A percentile compares a stretch with the other conserved stretches of the same genome.
These are phyloP conservation scores for Drosophila varians DNA, from an alignment of 1,140 invertebrate genomes.

Conservation along the genomic window DNA sequence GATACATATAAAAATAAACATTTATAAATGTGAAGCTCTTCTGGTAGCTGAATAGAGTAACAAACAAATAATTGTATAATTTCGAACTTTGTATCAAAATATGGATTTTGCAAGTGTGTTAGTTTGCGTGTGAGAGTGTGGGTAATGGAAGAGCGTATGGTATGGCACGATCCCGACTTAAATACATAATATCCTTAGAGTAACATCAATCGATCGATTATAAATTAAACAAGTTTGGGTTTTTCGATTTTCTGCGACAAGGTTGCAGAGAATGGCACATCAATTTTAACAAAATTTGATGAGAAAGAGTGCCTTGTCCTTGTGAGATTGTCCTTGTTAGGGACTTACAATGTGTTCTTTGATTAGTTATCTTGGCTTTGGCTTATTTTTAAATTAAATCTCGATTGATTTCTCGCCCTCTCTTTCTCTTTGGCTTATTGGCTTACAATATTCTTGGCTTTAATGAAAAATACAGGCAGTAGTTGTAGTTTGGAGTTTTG, in stretches of 20 bases:
- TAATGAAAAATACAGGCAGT: conserved; percentile 40
- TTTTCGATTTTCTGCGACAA: too few relatives aligned
- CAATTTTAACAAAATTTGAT: too few relatives aligned
- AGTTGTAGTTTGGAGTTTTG: conserved; percentile 31
- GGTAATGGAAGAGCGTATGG: conserved; percentile 55
- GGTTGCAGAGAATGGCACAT: neutral
- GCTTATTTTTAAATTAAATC: neutral
- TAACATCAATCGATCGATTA: neutral
- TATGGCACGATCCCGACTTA: neutral
- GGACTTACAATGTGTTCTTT: too few relatives aligned
- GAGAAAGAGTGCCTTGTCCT: neutral
- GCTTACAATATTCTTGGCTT: conserved; percentile 8
- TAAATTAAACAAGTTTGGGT: neutral
- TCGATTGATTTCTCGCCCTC: neutral
- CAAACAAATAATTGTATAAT: conserved; percentile 20
- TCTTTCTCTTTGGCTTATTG: conserved; percentile 24
- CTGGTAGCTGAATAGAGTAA: conserved; percentile 12
- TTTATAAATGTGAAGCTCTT: too few relatives aligned
- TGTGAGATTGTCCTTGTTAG: too few relatives aligned
- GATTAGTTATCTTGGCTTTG: too few relatives aligned
- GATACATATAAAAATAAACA: conserved; percentile 15
- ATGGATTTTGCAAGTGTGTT: conserved; percentile 14
- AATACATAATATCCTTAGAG: neutral
- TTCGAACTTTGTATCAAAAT: too few relatives aligned
- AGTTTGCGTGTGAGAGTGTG: conserved; percentile 19